Evolutionary conservation across 2,888 invertebrate genomes (phyloP).

Genomic region (Microchrysa polita): DNA sequence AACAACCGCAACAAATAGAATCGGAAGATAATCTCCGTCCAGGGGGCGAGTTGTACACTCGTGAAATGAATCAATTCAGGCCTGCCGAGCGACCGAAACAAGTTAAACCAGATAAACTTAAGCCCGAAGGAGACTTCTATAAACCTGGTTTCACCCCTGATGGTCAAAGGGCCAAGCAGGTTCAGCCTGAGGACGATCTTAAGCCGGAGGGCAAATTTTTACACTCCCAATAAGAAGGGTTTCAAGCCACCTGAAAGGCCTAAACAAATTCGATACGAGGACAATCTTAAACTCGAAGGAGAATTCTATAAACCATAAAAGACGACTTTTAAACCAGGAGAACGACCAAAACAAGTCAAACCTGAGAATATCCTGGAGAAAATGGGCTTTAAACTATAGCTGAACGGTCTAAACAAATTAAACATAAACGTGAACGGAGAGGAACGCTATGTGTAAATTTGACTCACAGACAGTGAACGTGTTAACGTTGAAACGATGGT

Average conservation of each 20-base stretch:
- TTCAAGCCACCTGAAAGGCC: slow-evolving; percentile 65
- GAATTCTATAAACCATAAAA: slow-evolving; percentile 63
- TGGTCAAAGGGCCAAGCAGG: slow-evolving; percentile 55
- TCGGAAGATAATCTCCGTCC: too few relatives aligned
- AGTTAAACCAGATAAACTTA: too few relatives aligned
- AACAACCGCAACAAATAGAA: too few relatives aligned
- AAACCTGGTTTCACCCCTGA: slow-evolving; percentile 57
- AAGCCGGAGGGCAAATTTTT: slow-evolving; percentile 65
- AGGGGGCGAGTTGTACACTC: too few relatives aligned
- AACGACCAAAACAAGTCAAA: slow-evolving; percentile 65
- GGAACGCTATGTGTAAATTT: too few relatives aligned
- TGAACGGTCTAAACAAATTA: slow-evolving; percentile 63
- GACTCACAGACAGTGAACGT: too few relatives aligned
- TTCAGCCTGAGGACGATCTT: slow-evolving; percentile 58
- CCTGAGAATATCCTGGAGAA: slow-evolving; percentile 72
- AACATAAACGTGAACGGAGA: too few relatives aligned
- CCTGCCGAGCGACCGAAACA: too few relatives aligned
- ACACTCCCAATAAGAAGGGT: slow-evolving; percentile 53
- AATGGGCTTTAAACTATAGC: slow-evolving; percentile 65
- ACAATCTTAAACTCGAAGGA: slow-evolving; percentile 71
- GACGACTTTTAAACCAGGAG: slow-evolving; percentile 65
- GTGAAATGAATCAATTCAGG: too few relatives aligned
- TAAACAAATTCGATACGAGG: slow-evolving; percentile 68
- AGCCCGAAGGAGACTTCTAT: too few relatives aligned
- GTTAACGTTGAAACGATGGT: too few relatives aligned